phyloP scores from a whole-genome alignment of 2,797 vertebrate species.

The Molothrus ater region DNA sequence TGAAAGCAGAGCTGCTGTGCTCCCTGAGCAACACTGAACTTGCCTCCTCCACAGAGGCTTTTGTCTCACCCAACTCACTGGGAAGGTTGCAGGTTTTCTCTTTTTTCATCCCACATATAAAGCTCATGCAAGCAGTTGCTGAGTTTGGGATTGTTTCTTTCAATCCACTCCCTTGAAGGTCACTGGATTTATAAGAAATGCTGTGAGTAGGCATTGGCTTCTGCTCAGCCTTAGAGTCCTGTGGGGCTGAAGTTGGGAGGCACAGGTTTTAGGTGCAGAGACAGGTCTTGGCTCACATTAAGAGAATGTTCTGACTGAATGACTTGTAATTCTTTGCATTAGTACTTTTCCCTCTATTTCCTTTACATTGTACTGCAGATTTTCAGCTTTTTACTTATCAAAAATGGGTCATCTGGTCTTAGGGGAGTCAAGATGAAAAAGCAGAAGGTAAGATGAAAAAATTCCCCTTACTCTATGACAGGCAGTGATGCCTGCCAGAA shows the following conservation, averaged over 20 bases:
- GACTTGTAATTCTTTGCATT: not conserved
- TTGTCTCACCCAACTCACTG: not conserved
- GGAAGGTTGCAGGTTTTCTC: not conserved
- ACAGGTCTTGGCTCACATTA: not conserved
- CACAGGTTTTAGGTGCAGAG: not conserved
- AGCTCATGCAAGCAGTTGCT: not conserved
- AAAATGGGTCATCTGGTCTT: not conserved
- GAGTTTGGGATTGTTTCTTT: not conserved
- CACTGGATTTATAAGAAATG: not conserved
- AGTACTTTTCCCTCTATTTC: not conserved
- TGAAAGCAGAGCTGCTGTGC: not conserved
- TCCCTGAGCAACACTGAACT: not conserved
- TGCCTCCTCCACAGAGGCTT: not conserved
- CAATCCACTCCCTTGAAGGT: rapidly evolving
- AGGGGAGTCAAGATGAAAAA: not conserved
- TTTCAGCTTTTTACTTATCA: not conserved
- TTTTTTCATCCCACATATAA: not conserved
- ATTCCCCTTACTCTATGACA: rapidly evolving
- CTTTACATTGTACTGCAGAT: not conserved
- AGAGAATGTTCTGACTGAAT: not conserved
- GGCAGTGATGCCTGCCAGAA: not conserved
- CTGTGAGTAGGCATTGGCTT: not conserved
- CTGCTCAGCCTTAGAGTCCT: not conserved
- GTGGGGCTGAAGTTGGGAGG: not conserved
- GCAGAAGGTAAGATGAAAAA: not conserved